A percentile compares a stretch with the other conserved stretches of the same genome.
These are phyloP conservation scores for Drosophila biarmipes DNA, from an alignment of 1,140 invertebrate genomes.

Conservation along the genomic window DNA sequence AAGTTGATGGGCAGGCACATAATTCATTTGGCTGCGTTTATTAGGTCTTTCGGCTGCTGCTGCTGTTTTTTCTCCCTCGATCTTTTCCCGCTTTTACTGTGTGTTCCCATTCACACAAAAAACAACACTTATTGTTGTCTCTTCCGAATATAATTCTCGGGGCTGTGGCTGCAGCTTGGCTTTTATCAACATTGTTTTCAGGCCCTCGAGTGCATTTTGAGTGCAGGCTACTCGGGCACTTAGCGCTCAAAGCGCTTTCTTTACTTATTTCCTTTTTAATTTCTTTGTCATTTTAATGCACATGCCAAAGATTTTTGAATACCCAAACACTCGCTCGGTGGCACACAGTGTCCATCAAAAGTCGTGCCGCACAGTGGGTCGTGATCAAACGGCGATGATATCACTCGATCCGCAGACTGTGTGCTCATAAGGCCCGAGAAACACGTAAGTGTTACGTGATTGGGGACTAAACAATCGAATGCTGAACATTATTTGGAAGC, in stretches of 20 bases:
- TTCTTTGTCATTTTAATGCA: constrained; percentile 44
- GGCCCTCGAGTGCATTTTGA: constrained; percentile 41
- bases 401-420: constrained; percentile 3
- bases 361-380: constrained; percentile 33
- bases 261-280: constrained; percentile 11
- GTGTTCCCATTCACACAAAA: constrained; percentile 22
- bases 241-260: constrained; percentile 18
- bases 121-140: constrained; percentile 27
- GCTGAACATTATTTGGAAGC: constrained; percentile 1
- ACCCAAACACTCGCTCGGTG: background rate
- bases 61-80: constrained; percentile 1
- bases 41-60: constrained; percentile 18
- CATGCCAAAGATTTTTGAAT: constrained; percentile 35
- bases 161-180: constrained; percentile 36
- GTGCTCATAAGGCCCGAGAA: background rate
- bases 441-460: constrained; percentile 30
- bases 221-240: constrained; percentile 35
- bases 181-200: constrained; percentile 39
- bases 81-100: constrained; percentile 21
- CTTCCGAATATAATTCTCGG: constrained; percentile 1
- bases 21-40: constrained; percentile 38
- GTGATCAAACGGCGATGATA: constrained; percentile 16
- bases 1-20: constrained; percentile 20
- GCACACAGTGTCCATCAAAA: constrained; percentile 14
- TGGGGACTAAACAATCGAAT: constrained; percentile 13